These are phyloP conservation scores for Gymnoscelis rufifasciata DNA, from an alignment of 2,888 invertebrate species.

Conservation along the genomic window DNA sequence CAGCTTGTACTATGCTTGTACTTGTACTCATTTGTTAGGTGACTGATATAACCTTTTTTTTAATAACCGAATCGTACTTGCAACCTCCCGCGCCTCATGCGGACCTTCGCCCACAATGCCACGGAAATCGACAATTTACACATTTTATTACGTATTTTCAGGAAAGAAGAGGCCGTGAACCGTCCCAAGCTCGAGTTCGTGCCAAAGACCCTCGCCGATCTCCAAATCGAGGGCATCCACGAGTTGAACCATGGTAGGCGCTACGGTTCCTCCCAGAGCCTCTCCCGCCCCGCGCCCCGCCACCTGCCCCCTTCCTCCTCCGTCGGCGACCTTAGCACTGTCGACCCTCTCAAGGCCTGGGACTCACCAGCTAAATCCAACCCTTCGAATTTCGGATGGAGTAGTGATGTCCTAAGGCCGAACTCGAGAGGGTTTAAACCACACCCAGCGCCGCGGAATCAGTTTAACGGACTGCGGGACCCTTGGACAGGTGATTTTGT, in stretches of 20 bases:
- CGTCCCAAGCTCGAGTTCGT: conserved; percentile 94
- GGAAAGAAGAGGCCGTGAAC: conserved; percentile 92
- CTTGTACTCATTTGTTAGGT: too few species aligned
- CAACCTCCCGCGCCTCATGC: too few species aligned
- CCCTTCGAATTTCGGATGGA: neutral
- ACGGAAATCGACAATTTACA: too few species aligned
- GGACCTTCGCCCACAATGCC: too few species aligned
- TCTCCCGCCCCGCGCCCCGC: conserved; percentile 57
- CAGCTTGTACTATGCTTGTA: too few species aligned
- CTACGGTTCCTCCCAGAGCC: conserved; percentile 74
- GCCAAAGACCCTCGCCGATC: conserved; percentile 93
- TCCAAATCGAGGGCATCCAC: conserved; percentile 87
- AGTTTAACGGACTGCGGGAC: conserved; percentile 70
- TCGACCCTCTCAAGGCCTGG: conserved; percentile 66
- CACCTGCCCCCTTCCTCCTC: conserved; percentile 59
- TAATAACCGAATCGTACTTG: too few species aligned
- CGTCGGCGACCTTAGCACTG: conserved; percentile 58
- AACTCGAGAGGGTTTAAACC: conserved; percentile 46
- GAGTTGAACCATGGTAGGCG: conserved; percentile 84
- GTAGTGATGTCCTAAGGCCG: neutral
- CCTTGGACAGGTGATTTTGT: conserved; percentile 80
- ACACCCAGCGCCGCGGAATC: conserved; percentile 63
- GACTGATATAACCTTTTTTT: too few species aligned
- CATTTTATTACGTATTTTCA: conserved; percentile 49
- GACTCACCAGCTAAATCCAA: conserved; percentile 44